A percentile compares a stretch with the other conserved stretches of the same genome.
Evolutionary conservation across 2,888 invertebrate species (phyloP).

Genomic region (Charanyca ferruginea): DNA sequence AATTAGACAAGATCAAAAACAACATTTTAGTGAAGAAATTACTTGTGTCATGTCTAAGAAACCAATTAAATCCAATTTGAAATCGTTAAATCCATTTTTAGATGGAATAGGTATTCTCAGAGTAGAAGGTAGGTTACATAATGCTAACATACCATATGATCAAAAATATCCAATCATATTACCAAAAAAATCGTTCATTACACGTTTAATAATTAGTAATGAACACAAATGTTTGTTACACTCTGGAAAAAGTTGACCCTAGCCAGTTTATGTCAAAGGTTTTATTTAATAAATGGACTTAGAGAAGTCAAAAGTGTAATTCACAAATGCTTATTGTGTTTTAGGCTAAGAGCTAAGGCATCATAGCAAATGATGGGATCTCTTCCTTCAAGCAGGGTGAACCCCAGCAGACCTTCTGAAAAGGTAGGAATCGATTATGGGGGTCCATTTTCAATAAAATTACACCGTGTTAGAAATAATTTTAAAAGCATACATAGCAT

Average conservation of each 20-base stretch:
- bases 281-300: slow-evolving; percentile 6
- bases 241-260: slow-evolving; percentile 3
- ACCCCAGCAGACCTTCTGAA: slow-evolving; percentile 12
- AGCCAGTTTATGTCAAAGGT: slow-evolving; percentile 7
- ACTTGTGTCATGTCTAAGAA: too few relatives aligned
- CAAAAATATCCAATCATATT: too few relatives aligned
- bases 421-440: slow-evolving; percentile 15
- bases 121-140: too few relatives aligned
- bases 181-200: slow-evolving; percentile 8
- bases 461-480: neutral
- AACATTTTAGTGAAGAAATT: too few relatives aligned
- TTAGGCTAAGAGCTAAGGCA: neutral
- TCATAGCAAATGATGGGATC: slow-evolving; percentile 4
- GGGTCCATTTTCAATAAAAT: slow-evolving; percentile 12
- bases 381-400: slow-evolving; percentile 1
- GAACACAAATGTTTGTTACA: slow-evolving; percentile 11
- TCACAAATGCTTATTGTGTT: slow-evolving; percentile 1
- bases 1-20: too few relatives aligned
- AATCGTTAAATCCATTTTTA: too few relatives aligned
- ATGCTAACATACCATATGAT: too few relatives aligned
- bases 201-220: slow-evolving; percentile 8
- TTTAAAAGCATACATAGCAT: neutral
- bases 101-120: too few relatives aligned
- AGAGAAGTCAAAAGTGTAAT: slow-evolving; percentile 2
- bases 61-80: too few relatives aligned